Percentiles rank a stretch among this genome's conserved stretches.
phyloP scores from a whole-genome alignment of 2,888 invertebrate genomes.

The Chymomyza fuscimana region DNA sequence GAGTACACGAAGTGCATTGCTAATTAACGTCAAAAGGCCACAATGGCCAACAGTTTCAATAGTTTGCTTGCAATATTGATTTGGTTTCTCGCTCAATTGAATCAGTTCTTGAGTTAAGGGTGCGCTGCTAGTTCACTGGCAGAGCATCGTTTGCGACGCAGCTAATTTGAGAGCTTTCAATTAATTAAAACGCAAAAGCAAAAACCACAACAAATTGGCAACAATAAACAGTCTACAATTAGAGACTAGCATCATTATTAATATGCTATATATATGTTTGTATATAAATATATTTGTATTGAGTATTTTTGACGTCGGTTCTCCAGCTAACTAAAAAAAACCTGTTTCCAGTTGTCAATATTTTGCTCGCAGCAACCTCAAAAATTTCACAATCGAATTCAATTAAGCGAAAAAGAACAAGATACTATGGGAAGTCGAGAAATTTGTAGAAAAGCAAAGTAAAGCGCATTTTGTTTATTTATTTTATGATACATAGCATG shows the following conservation, averaged over 20 bases:
- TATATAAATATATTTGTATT: background rate
- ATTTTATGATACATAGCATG: too few species aligned
- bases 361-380: background rate
- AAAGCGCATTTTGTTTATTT: too few species aligned
- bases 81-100: constrained; percentile 7
- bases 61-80: background rate
- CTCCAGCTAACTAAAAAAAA: background rate
- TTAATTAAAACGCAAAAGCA: background rate
- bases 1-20: constrained; percentile 8
- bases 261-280: background rate
- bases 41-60: constrained; percentile 25
- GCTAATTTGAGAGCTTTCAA: background rate
- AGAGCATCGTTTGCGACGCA: background rate
- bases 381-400: background rate
- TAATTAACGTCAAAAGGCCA: constrained; percentile 19
- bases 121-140: background rate
- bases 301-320: background rate
- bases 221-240: background rate
- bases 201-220: background rate
- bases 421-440: background rate
- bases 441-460: too few species aligned
- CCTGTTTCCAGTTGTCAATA: background rate
- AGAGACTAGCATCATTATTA: background rate
- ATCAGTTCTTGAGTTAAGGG: background rate
- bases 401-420: background rate